Conservation (phyloP, 2,113 vertebrate genomes). For the Mustela lutreola region DNA sequence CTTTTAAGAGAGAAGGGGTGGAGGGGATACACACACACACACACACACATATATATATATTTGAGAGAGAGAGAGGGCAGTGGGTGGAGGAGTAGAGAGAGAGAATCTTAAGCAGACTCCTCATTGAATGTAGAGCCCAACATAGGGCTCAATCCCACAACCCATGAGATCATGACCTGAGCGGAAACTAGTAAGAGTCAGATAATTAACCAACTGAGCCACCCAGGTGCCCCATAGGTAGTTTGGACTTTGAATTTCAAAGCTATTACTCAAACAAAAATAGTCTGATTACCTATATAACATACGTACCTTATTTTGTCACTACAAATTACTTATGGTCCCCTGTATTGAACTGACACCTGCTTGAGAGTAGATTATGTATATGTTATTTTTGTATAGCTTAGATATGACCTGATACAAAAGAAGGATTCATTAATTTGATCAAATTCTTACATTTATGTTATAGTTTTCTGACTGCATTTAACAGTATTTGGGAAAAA, state of each 20-base stretch:
- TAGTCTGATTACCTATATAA: not conserved
- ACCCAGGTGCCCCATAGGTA: not conserved
- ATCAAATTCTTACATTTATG: not conserved
- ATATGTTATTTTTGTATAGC: not conserved
- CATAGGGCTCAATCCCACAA: not conserved
- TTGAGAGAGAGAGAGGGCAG: no score
- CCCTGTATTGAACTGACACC: not conserved
- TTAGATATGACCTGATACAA: not conserved
- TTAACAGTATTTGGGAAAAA: not conserved
- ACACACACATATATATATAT: not conserved
- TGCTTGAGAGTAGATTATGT: not conserved
- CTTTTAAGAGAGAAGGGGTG: no score
- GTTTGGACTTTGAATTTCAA: constrained; percentile 33
- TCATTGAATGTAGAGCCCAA: not conserved
- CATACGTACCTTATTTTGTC: not conserved
- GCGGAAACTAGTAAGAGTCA: not conserved
- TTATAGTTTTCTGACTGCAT: not conserved
- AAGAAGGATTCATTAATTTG: not conserved
- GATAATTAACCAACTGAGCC: not conserved
- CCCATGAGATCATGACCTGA: not conserved
- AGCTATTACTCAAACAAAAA: constrained; percentile 43
- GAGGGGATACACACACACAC: no score
- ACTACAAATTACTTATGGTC: not conserved
- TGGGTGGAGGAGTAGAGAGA: not conserved
- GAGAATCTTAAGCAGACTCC: not conserved